Conservation (phyloP, 1,140 invertebrate genomes). For the Hydropsyche tenuis region DNA sequence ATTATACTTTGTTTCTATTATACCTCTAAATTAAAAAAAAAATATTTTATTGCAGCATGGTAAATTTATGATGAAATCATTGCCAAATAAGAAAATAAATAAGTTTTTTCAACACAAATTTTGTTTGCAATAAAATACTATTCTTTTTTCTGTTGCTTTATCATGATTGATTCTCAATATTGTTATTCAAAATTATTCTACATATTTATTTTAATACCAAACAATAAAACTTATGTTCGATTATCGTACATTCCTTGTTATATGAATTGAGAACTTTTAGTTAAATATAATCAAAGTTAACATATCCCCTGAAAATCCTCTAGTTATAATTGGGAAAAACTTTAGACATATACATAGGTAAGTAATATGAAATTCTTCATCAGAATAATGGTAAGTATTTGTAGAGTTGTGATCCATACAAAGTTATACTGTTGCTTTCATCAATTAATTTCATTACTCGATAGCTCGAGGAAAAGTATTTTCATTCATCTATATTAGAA, state of each 20-base stretch:
- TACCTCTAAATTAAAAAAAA: slow-evolving; percentile 17
- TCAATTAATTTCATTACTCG: too few species aligned
- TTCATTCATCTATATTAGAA: too few species aligned
- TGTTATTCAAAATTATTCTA: neutral
- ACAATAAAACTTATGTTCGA: neutral
- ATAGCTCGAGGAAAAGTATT: too few species aligned
- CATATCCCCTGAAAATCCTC: too few species aligned
- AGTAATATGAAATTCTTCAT: too few species aligned
- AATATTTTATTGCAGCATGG: slow-evolving; percentile 35
- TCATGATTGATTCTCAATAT: neutral
- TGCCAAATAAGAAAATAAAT: slow-evolving; percentile 42
- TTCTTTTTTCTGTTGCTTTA: neutral
- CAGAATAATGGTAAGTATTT: too few species aligned
- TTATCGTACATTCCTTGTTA: neutral
- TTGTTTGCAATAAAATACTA: slow-evolving; percentile 8
- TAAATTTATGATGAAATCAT: slow-evolving; percentile 41
- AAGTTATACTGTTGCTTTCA: too few species aligned
- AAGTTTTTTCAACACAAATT: slow-evolving; percentile 32
- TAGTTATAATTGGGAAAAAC: too few species aligned
- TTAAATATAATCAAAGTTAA: too few species aligned
- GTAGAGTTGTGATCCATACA: too few species aligned
- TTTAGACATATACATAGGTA: too few species aligned
- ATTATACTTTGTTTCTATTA: slow-evolving; percentile 32
- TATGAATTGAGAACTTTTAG: neutral
- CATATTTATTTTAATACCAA: neutral